phyloP scores from a whole-genome alignment of 2,888 invertebrate genomes.

The Euclidia mi region DNA sequence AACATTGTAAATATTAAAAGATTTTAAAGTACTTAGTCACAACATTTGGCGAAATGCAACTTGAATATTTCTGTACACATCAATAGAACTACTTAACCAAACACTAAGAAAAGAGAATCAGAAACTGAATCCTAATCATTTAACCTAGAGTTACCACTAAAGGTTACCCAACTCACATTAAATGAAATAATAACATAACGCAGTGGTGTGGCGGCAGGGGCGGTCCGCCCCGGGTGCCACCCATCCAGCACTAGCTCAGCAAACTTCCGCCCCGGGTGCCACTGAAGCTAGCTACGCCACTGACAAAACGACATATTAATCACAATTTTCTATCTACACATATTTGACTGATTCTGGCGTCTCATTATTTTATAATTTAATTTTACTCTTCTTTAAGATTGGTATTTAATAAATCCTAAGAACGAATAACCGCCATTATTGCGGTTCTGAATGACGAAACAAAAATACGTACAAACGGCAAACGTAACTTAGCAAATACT shows the following conservation, averaged over 20 bases:
- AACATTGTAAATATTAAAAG: constrained; percentile 17
- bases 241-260: too few species aligned
- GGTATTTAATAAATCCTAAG: constrained; percentile 38
- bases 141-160: constrained; percentile 38
- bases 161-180: constrained; percentile 27
- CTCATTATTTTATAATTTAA: constrained; percentile 26
- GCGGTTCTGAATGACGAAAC: constrained; percentile 14
- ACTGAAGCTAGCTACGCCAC: too few species aligned
- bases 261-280: too few species aligned
- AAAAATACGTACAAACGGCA: constrained; percentile 49
- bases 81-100: too few species aligned
- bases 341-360: constrained; percentile 43
- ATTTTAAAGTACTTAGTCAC: constrained; percentile 10
- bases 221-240: too few species aligned
- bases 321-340: constrained; percentile 31
- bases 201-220: too few species aligned
- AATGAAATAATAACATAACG: too few species aligned
- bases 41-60: constrained; percentile 1
- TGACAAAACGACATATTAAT: constrained; percentile 31
- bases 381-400: constrained; percentile 30
- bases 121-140: too few species aligned
- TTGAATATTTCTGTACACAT: background rate
- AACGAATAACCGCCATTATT: constrained; percentile 48
- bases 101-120: too few species aligned
- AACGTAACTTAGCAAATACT: constrained; percentile 48